A percentile compares a stretch with the other conserved stretches of the same genome.
These are phyloP conservation scores for Cosmorhoe ocellata DNA, from an alignment of 2,888 invertebrate genomes.

Conservation along the genomic window DNA sequence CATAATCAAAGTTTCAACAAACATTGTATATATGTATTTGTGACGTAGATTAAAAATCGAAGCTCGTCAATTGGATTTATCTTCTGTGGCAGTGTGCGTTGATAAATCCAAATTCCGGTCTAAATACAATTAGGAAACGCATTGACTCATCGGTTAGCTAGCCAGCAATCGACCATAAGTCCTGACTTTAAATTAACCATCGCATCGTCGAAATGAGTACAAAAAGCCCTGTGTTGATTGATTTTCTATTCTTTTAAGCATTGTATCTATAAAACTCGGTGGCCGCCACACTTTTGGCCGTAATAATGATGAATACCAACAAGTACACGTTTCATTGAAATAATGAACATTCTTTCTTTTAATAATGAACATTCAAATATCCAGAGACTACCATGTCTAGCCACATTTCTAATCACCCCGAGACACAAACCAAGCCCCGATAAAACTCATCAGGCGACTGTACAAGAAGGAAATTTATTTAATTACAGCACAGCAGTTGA, in stretches of 20 bases:
- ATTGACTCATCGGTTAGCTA: conserved; percentile 24
- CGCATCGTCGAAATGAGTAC: conserved; percentile 59
- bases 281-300: too few relatives aligned
- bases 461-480: conserved; percentile 69
- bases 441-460: conserved; percentile 49
- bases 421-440: conserved; percentile 30
- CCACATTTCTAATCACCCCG: conserved; percentile 23
- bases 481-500: conserved; percentile 75
- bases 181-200: conserved; percentile 49
- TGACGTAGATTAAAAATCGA: too few relatives aligned
- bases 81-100: too few relatives aligned
- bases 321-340: too few relatives aligned
- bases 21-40: too few relatives aligned
- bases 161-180: conserved; percentile 7
- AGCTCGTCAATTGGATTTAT: too few relatives aligned
- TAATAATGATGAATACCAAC: too few relatives aligned
- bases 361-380: conserved; percentile 20
- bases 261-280: too few relatives aligned
- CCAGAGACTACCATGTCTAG: conserved; percentile 21
- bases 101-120: conserved; percentile 9
- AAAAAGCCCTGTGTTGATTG: conserved; percentile 60
- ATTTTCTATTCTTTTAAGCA: conserved; percentile 38
- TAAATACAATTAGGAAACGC: conserved; percentile 14
- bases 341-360: too few relatives aligned
- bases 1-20: background rate